A percentile compares a stretch with the other conserved stretches of the same genome.
These are phyloP conservation scores for Coreoperca whiteheadi DNA, from an alignment of 2,113 vertebrate species.

Conservation along the genomic window DNA sequence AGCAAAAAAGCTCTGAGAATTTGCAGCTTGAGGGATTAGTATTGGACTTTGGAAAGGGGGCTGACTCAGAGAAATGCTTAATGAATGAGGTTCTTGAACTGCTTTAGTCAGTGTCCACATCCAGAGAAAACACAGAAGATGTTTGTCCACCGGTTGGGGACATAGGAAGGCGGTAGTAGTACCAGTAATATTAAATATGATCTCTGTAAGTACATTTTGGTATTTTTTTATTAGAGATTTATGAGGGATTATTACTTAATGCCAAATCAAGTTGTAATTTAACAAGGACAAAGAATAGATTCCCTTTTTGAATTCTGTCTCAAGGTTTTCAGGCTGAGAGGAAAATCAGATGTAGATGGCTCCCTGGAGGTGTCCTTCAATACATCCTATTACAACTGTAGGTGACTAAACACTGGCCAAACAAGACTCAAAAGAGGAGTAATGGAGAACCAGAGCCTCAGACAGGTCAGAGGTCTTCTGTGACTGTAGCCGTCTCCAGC, in stretches of 20 bases:
- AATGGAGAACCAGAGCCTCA: slow-evolving; percentile 34
- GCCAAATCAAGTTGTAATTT: slow-evolving; percentile 19
- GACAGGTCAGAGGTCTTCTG: slow-evolving; percentile 64
- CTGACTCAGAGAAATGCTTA: slow-evolving; percentile 36
- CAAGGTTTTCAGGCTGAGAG: slow-evolving; percentile 16
- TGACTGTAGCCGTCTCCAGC: slow-evolving; percentile 50
- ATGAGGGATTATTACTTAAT: neutral
- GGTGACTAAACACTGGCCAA: slow-evolving; percentile 49
- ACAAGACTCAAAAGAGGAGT: slow-evolving; percentile 28
- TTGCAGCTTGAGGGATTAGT: slow-evolving; percentile 62
- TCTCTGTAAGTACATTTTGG: neutral
- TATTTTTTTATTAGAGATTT: neutral
- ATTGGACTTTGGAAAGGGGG: slow-evolving; percentile 52
- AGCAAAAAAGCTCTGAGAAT: slow-evolving; percentile 55
- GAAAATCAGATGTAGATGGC: slow-evolving; percentile 3
- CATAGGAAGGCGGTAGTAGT: neutral
- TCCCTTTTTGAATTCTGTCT: slow-evolving; percentile 14
- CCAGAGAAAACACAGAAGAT: slow-evolving; percentile 29
- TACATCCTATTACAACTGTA: slow-evolving; percentile 37
- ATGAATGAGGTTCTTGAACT: slow-evolving; percentile 31
- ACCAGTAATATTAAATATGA: neutral
- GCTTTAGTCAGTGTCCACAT: slow-evolving; percentile 39
- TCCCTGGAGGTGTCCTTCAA: slow-evolving; percentile 38
- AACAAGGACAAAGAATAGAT: slow-evolving; percentile 30
- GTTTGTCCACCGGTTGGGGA: slow-evolving; percentile 2